These are phyloP conservation scores for Parauchenoglanis punctatus DNA, from an alignment of 2,797 vertebrate genomes.

Conservation along the genomic window DNA sequence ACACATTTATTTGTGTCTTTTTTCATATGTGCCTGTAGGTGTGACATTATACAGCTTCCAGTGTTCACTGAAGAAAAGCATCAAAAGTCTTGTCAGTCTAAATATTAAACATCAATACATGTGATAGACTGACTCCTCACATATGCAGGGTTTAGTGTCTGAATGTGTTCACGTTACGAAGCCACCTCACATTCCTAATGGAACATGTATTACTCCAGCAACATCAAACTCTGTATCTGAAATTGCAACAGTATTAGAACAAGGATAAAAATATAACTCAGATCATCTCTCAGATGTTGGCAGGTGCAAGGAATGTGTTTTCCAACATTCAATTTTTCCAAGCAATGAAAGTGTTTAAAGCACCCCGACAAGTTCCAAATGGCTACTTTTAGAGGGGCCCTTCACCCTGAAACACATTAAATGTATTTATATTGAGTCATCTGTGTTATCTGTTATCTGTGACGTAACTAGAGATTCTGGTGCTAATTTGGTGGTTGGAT, in stretches of 20 bases:
- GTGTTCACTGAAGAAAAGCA: background rate
- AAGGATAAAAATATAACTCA: slow-evolving; percentile 60
- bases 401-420: background rate
- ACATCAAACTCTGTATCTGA: slow-evolving; percentile 64
- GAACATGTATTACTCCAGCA: slow-evolving; percentile 46
- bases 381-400: slow-evolving; percentile 54
- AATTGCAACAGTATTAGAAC: slow-evolving; percentile 55
- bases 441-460: background rate
- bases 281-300: slow-evolving; percentile 41
- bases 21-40: background rate
- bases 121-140: too few relatives aligned
- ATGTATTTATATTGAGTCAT: slow-evolving; percentile 8
- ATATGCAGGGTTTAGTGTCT: background rate
- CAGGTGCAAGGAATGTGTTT: slow-evolving; percentile 67
- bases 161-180: background rate
- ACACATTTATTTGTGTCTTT: background rate
- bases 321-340: slow-evolving; percentile 53
- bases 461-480: background rate
- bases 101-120: background rate
- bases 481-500: background rate
- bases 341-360: slow-evolving; percentile 67
- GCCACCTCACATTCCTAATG: slow-evolving; percentile 70
- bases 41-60: background rate
- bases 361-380: slow-evolving; percentile 63
- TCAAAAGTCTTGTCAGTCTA: background rate